Evolutionary conservation across 2,888 invertebrate species (phyloP).

Genomic region (Phoronis australis): DNA sequence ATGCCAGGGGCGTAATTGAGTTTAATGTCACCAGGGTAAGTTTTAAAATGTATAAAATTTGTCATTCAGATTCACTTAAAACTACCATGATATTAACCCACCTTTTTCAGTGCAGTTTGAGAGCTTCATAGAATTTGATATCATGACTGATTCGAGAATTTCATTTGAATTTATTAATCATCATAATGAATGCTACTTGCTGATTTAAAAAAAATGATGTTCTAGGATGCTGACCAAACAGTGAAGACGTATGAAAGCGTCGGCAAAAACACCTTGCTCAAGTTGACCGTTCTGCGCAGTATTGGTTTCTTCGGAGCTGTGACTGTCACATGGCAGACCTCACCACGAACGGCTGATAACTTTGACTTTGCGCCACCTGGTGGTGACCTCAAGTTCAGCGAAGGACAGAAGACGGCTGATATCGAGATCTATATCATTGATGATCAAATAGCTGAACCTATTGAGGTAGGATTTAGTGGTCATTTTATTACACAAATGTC

Average conservation of each 20-base stretch:
- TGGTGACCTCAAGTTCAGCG: constrained; percentile 34
- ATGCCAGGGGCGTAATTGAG: constrained; percentile 42
- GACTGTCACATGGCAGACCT: constrained; percentile 41
- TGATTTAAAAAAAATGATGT: background rate
- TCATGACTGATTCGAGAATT: too few species aligned
- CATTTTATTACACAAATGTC: too few species aligned
- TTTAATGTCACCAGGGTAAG: constrained; percentile 43
- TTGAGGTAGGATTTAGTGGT: constrained; percentile 48
- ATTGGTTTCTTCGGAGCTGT: constrained; percentile 35
- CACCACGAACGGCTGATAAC: constrained; percentile 30
- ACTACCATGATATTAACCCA: too few species aligned
- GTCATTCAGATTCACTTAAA: too few species aligned
- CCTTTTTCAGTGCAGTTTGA: too few species aligned
- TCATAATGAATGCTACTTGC: too few species aligned
- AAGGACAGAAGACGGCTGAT: constrained; percentile 26
- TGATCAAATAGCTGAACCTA: constrained; percentile 34
- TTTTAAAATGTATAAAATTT: too few species aligned
- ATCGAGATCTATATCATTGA: constrained; percentile 40
- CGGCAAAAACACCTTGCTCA: constrained; percentile 28
- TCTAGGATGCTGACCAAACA: constrained; percentile 43
- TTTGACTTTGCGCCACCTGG: constrained; percentile 36
- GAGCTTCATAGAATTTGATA: too few species aligned
- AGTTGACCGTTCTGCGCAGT: constrained; percentile 28
- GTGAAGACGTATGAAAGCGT: constrained; percentile 43
- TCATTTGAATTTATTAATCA: background rate